Evolutionary conservation across 2,113 vertebrate genomes (phyloP).

Genomic region (Hydrochoerus hydrochaeris): DNA sequence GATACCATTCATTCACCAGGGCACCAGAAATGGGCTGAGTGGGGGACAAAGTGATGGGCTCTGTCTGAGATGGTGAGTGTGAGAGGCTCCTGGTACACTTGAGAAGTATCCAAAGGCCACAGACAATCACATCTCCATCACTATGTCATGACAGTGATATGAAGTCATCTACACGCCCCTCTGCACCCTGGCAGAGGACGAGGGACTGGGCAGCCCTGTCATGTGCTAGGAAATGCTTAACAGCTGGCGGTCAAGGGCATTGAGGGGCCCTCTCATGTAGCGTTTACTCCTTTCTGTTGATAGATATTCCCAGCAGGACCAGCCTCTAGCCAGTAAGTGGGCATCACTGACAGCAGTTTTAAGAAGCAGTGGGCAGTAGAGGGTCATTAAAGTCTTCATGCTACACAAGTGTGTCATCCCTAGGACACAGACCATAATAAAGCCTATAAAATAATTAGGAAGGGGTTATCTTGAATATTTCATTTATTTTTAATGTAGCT

Average conservation of each 20-base stretch:
- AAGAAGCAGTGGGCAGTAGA: background rate
- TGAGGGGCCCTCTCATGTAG: background rate
- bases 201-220: background rate
- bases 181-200: background rate
- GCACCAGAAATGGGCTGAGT: background rate
- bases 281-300: background rate
- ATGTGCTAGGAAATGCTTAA: background rate
- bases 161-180: background rate
- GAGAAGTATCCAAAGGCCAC: background rate
- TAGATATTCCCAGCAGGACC: background rate
- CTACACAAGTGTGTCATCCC: background rate
- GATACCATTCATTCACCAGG: background rate
- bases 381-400: too few relatives aligned
- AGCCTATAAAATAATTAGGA: background rate
- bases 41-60: background rate
- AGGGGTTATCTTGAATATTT: background rate
- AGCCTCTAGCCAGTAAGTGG: background rate
- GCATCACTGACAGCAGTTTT: background rate
- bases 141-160: background rate
- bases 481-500: conserved; percentile 17
- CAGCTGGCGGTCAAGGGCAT: background rate
- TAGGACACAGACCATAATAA: background rate
- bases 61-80: background rate
- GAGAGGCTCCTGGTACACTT: background rate
- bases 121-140: background rate